Conservation (phyloP, 2,797 vertebrate genomes). For the Myotis daubentonii region DNA sequence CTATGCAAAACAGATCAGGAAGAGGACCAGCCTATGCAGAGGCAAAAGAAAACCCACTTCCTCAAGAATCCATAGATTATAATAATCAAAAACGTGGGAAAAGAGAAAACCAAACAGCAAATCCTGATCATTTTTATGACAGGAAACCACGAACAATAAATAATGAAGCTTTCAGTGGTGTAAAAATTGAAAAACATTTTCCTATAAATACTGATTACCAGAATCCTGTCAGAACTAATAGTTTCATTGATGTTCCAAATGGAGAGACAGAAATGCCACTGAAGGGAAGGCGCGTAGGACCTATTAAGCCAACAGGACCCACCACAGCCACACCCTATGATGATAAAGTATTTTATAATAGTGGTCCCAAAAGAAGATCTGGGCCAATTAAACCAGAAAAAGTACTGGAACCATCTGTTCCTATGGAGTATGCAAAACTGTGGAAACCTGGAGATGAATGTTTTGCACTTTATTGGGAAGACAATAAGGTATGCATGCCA, state of each 20-base stretch:
- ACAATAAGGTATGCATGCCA: constrained; percentile 92
- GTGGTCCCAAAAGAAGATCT: constrained; percentile 91
- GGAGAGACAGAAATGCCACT: constrained; percentile 90
- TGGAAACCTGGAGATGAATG: constrained; percentile 98
- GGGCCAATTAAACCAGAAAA: constrained; percentile 93
- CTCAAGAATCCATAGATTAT: constrained; percentile 87
- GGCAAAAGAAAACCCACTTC: constrained; percentile 85
- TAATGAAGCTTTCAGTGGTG: constrained; percentile 85
- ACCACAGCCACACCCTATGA: constrained; percentile 82
- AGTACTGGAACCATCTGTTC: constrained; percentile 85
- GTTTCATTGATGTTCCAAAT: constrained; percentile 89
- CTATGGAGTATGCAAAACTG: constrained; percentile 82
- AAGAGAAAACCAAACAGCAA: constrained; percentile 89
- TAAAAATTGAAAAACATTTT: constrained; percentile 88
- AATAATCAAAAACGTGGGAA: constrained; percentile 91
- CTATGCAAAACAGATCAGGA: constrained; percentile 84
- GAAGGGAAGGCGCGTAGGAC: constrained; percentile 92
- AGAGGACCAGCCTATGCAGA: constrained; percentile 84
- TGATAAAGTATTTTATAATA: constrained; percentile 89
- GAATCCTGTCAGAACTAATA: constrained; percentile 83
- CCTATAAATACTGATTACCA: constrained; percentile 85
- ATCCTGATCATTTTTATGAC: constrained; percentile 89
- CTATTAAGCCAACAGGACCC: constrained; percentile 90
- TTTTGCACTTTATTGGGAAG: constrained; percentile 98
- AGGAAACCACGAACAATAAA: constrained; percentile 87